These are phyloP conservation scores for Alexandromys fortis DNA, from an alignment of 2,113 vertebrate species.

Conservation along the genomic window DNA sequence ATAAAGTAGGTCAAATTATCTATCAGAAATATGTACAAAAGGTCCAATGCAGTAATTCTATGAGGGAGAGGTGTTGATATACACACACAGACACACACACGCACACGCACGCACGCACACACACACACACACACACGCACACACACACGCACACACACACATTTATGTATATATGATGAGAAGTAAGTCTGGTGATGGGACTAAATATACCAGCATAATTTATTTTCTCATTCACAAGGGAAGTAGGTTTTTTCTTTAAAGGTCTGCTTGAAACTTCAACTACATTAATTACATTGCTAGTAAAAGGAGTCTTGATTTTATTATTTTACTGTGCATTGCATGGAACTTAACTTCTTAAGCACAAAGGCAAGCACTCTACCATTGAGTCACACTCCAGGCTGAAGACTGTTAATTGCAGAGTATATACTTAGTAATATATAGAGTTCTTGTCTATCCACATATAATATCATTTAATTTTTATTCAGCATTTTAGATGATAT, in stretches of 20 bases:
- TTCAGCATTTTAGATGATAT: conserved; percentile 34
- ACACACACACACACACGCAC: background rate
- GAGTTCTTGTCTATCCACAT: background rate
- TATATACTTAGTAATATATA: background rate
- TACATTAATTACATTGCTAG: conserved; percentile 40
- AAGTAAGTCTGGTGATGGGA: background rate
- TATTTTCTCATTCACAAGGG: conserved; percentile 33
- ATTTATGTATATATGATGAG: background rate
- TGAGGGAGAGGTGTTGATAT: background rate
- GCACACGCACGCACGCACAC: background rate
- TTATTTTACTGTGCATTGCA: background rate
- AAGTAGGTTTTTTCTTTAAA: background rate
- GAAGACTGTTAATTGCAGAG: background rate
- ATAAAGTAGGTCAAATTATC: conserved; percentile 77
- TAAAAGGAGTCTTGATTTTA: background rate
- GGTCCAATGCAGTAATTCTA: conserved; percentile 15
- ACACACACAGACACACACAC: background rate
- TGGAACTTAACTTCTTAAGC: background rate
- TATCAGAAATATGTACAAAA: conserved; percentile 66
- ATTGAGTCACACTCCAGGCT: background rate
- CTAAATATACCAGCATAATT: background rate
- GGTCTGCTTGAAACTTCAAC: conserved; percentile 15
- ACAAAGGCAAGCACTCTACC: background rate
- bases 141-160: background rate
- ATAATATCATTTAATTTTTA: background rate